Evolutionary conservation across 2,888 invertebrate genomes (phyloP).

Genomic region (Phengaris arion): DNA sequence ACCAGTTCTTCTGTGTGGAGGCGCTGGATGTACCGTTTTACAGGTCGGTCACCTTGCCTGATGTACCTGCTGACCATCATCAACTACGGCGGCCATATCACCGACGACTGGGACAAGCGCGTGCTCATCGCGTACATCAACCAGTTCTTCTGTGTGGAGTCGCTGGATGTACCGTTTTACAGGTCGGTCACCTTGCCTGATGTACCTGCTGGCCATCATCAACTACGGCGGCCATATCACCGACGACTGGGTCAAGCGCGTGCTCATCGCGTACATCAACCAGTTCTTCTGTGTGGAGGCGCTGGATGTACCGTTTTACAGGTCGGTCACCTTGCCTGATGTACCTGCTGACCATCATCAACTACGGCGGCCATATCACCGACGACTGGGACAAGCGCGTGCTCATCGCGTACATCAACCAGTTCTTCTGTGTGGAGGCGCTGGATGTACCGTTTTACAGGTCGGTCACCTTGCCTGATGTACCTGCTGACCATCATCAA

Average conservation of each 20-base stretch:
- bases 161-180: slow-evolving; percentile 82
- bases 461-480: slow-evolving; percentile 46
- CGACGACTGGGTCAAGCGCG: too few relatives aligned
- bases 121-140: slow-evolving; percentile 90
- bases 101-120: slow-evolving; percentile 86
- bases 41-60: too few relatives aligned
- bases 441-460: slow-evolving; percentile 83
- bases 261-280: too few relatives aligned
- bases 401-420: slow-evolving; percentile 89
- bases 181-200: slow-evolving; percentile 57
- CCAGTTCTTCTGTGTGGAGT: slow-evolving; percentile 88
- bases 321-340: too few relatives aligned
- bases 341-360: slow-evolving; percentile 92
- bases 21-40: too few relatives aligned
- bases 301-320: too few relatives aligned
- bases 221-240: too few relatives aligned
- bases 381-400: slow-evolving; percentile 87
- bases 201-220: too few relatives aligned
- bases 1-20: too few relatives aligned
- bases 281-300: too few relatives aligned
- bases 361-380: slow-evolving; percentile 92
- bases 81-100: slow-evolving; percentile 93
- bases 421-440: slow-evolving; percentile 87
- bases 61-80: slow-evolving; percentile 90
- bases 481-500: too few relatives aligned